A percentile compares a stretch with the other conserved stretches of the same genome.
phyloP scores from a whole-genome alignment of 2,888 invertebrate genomes.

The Metallyticus violacea region DNA sequence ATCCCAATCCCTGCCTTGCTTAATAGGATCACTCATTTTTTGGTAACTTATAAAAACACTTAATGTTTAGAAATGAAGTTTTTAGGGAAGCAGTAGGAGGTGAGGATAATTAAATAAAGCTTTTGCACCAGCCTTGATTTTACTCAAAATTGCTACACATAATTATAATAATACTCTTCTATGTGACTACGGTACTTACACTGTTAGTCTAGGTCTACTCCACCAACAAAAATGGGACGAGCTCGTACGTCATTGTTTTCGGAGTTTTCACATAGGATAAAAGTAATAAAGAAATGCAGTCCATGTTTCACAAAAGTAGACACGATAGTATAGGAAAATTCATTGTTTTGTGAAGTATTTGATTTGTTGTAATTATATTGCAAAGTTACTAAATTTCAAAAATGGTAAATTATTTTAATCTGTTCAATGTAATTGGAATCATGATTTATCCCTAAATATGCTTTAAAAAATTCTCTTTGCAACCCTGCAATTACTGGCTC shows the following conservation, averaged over 20 bases:
- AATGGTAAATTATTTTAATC: neutral
- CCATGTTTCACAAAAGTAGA: slow-evolving; percentile 20
- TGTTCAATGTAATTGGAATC: neutral
- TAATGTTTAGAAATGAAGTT: neutral
- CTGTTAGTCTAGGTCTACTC: slow-evolving; percentile 29
- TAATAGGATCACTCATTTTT: neutral
- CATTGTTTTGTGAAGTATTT: slow-evolving; percentile 5
- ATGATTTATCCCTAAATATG: neutral
- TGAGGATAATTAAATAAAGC: slow-evolving; percentile 1
- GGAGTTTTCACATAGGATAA: slow-evolving; percentile 19
- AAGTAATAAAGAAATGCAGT: slow-evolving; percentile 23
- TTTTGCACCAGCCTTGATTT: slow-evolving; percentile 30
- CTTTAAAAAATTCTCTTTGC: neutral
- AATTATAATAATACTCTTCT: slow-evolving; percentile 30
- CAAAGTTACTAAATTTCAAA: neutral
- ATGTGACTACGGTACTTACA: slow-evolving; percentile 29
- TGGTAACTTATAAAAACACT: neutral
- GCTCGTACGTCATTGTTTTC: slow-evolving; percentile 7
- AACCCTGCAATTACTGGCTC: neutral
- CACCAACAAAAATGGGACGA: slow-evolving; percentile 28
- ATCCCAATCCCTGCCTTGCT: neutral
- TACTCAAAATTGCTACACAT: slow-evolving; percentile 32
- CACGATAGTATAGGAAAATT: slow-evolving; percentile 14
- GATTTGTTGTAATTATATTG: slow-evolving; percentile 6
- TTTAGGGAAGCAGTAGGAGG: neutral